Evolutionary conservation across 2,797 vertebrate genomes (phyloP), one percentile per base, ranked within the genome.

Genomic region (Eulemur coronatus): DNA sequence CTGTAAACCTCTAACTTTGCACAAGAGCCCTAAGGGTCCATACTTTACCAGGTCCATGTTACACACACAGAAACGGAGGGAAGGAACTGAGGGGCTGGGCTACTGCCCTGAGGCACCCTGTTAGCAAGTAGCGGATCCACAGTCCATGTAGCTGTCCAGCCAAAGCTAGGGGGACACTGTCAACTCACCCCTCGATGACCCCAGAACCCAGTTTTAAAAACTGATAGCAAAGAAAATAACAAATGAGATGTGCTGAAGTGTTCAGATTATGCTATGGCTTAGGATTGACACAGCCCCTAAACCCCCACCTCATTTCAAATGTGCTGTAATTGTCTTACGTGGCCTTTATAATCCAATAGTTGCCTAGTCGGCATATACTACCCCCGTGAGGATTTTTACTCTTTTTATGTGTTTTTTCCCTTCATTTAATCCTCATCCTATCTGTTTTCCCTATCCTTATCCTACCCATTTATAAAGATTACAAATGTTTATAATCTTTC

Each of bases 131-230:
- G n/a, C 2, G 46, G 7, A 6, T 15, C 18, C 63, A 5, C 24
- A 20, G 30, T 46, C n/a, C 33, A 33, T 7, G 43, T 4, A 2
- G n/a, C 14, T 22, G 52, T 78, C 55, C 28, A 69, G 41, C 59
- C 65, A 46, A 89, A 79, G n/a, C 55, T 5, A 17, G 20, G 63
- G 33, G 65, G 28, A 78, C 0, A 7, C 30, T 15, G 35, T 1
- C 3, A 30, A 41, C n/a, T 13, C 28, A 4, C 13, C n/a, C 15
- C 26, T 7, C 7, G 11, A 8, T 14, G 15, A 43, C 30, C 0
- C 17, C 38, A 46, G 41, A 28, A 10, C 35, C 79, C 35, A 84
- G 18, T 73, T 93, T 84, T 84, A 28, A 30, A 85, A 76, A 70
- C 33, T 20, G 43, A 52, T 15, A 24, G 18, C 67, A 81, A 87